Base-by-base conservation (phyloP, 2,888 invertebrate species). In the Trichopria drosophilae region DNA sequence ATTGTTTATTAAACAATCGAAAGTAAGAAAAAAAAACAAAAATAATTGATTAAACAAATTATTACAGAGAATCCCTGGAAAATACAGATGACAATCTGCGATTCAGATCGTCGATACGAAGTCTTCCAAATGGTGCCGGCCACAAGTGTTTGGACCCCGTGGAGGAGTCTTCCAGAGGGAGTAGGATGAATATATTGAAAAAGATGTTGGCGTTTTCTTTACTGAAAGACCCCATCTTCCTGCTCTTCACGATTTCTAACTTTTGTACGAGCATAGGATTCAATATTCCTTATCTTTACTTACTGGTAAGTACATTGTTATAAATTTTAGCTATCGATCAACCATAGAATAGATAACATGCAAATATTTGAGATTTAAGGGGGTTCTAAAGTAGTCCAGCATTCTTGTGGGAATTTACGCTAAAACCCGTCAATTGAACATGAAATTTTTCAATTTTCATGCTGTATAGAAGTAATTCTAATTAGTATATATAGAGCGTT, bases 241-340 rank as follows among this genome's bases (percentile, higher is more conserved):
- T 97, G 57, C 78, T 97, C 53, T 98, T 97, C 75, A 85, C 88
- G 10, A 64, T 93, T 45, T 97, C 97, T 28, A 99, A 99, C 77
- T 93, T 99, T 74, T 86, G 91, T 70, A 94, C 94, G 32, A 95
- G 93, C 71, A 87, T 96, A 69, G 95, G 95, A 53, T 95, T 93
- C 79, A 93, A 94, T 75, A 85, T 95, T 68, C 96, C 96, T 24
- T 94, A 93, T 71, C 86, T 94, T 43, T 95, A 90, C 70, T 82
- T 90, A 52, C 86, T 87, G 62, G 57, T 57, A 19, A 53, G 55
- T 31, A 16, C 19, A 5, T 6, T 7, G 7, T 10, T 26, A 34
- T 35, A 10, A 7, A 12, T 12, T 24, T 36, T 13, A n/a, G n/a
- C n/a, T n/a, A n/a, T n/a, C n/a, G n/a, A n/a, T n/a, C n/a, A n/a